Conservation (phyloP, 2,888 invertebrate species). For the Mellilla xanthometata region DNA sequence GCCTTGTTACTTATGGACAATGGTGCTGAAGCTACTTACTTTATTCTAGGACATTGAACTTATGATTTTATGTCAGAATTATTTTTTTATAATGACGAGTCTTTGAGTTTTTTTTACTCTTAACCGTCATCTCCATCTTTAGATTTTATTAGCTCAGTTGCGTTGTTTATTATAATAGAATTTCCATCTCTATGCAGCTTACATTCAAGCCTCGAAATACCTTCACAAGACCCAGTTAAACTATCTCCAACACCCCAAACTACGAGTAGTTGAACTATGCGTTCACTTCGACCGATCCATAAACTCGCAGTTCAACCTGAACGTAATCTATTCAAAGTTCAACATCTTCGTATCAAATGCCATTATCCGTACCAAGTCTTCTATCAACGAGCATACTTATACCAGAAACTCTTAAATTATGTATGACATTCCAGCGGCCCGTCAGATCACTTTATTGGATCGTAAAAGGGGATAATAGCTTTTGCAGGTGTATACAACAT, state of each 20-base stretch:
- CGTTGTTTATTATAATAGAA: too few relatives aligned
- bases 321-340: slow-evolving; percentile 19
- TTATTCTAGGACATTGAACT: slow-evolving; percentile 6
- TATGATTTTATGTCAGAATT: neutral
- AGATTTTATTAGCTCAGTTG: too few relatives aligned
- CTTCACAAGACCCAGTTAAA: slow-evolving; percentile 4
- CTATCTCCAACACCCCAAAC: slow-evolving; percentile 9
- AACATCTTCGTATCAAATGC: slow-evolving; percentile 11
- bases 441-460: slow-evolving; percentile 59
- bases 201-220: neutral
- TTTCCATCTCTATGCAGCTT: too few relatives aligned
- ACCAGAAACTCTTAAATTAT: slow-evolving; percentile 57
- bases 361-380: slow-evolving; percentile 19
- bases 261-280: slow-evolving; percentile 13
- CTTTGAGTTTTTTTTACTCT: too few relatives aligned
- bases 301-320: slow-evolving; percentile 16
- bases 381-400: slow-evolving; percentile 15
- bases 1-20: slow-evolving; percentile 31
- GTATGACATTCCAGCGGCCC: slow-evolving; percentile 57
- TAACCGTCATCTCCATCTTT: too few relatives aligned
- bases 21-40: slow-evolving; percentile 7
- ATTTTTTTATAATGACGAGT: neutral
- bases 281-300: slow-evolving; percentile 9
- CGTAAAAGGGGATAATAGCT: slow-evolving; percentile 56
- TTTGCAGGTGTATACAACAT: slow-evolving; percentile 49